Base-by-base conservation (phyloP, 2,113 vertebrate genomes). In the Ramphastos sulfuratus region DNA sequence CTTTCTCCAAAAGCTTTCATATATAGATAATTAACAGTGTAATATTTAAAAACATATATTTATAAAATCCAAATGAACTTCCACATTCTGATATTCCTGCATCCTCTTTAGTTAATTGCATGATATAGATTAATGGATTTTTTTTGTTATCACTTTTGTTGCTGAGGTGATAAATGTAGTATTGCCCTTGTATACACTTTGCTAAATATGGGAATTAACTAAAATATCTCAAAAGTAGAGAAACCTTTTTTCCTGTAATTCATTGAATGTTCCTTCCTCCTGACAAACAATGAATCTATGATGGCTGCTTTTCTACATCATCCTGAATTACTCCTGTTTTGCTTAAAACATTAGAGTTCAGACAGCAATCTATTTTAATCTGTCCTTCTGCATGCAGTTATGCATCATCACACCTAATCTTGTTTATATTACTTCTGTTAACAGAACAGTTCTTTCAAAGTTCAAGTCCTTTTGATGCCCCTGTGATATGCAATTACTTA, bases 401-500 rank as follows among this genome's bases (percentile, higher is more conserved):
- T 80, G 15, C 18, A 76, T 88, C 79, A 92, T 91, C 76, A 86
- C 55, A 91, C 19, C 52, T 87, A 84, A 87, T 90, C 65, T 59
- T 92, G 25, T 87, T 96, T 93, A 76, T 48, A 77, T 65, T 93
- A 23, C 31, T 75, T 87, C 54, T 84, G 63, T 94, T 75, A 95
- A 93, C 60, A 87, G 74, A 77, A 25, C 17, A 79, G 24, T 46
- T 94, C 74, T 90, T 84, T 33, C 3, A 58, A 84, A 90, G 35
- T 76, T 93, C 61, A 84, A 79, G 78, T 54, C 46, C 44, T 86
- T 78, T 73, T 82, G 50, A 92, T 77, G 10, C 1, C n/a, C 33
- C 23, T 78, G 6, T 25, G 66, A 27, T 77, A 27, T 46, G n/a
- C 13, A 82, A 66, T 90, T 82, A 78, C 54, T 85, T 87, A 42